Conservation (phyloP, 1,140 invertebrate species). For the Hylyphantes graminicola region DNA sequence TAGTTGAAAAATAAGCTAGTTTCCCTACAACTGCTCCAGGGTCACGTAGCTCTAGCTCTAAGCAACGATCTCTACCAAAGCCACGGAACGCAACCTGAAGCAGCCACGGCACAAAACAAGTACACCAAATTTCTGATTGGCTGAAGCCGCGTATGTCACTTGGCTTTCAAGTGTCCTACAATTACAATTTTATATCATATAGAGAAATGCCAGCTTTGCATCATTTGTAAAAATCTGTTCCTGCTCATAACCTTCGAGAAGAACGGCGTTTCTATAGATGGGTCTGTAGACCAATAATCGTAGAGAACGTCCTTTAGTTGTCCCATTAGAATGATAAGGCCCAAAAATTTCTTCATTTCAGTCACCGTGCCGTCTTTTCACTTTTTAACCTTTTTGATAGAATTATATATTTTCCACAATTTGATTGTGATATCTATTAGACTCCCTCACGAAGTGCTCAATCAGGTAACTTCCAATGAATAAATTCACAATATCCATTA, state of each 20-base stretch:
- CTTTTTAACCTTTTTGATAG: slow-evolving; percentile 3
- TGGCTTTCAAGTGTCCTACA: too few species aligned
- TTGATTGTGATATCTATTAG: slow-evolving; percentile 27
- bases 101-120: too few species aligned
- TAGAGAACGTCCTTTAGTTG: slow-evolving; percentile 5
- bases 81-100: too few species aligned
- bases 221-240: slow-evolving; percentile 6
- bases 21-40: too few species aligned
- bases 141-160: too few species aligned
- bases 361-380: neutral
- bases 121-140: too few species aligned
- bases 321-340: neutral
- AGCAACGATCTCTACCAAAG: too few species aligned
- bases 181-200: too few species aligned
- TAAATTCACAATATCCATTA: slow-evolving; percentile 19
- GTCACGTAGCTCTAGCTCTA: too few species aligned
- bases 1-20: too few species aligned
- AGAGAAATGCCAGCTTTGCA: neutral
- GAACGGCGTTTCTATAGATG: neutral
- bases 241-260: neutral
- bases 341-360: neutral
- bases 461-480: neutral
- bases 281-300: slow-evolving; percentile 15
- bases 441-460: slow-evolving; percentile 20
- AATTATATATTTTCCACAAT: slow-evolving; percentile 20